phyloP scores from a whole-genome alignment of 1,140 invertebrate genomes.

The Lamellibrachia luymesi region DNA sequence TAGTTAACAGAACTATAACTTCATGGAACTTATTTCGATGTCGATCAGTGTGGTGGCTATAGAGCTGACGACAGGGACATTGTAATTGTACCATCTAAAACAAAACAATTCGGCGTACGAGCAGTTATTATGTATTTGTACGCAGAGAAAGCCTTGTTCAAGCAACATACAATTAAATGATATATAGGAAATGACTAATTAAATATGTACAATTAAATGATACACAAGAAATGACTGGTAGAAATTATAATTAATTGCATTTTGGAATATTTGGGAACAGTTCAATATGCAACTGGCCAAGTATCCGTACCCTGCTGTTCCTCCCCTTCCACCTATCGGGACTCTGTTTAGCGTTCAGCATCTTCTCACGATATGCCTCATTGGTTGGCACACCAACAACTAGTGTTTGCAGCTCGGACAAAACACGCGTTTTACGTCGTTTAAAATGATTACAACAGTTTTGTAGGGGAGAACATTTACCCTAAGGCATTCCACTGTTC shows the following conservation, averaged over 20 bases:
- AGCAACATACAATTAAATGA: too few species aligned
- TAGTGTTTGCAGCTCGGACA: not conserved
- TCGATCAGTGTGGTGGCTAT: not conserved
- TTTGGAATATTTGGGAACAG: not conserved
- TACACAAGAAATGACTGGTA: not conserved
- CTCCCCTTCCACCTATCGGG: not conserved
- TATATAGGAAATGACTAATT: too few species aligned
- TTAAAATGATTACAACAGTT: not conserved
- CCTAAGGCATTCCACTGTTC: too few species aligned
- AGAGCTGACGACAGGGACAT: not conserved
- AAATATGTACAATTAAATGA: not conserved
- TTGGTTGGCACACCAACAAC: not conserved
- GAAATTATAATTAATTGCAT: not conserved
- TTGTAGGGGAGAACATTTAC: too few species aligned
- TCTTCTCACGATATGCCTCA: not conserved
- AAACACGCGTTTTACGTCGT: not conserved
- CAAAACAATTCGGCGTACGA: too few species aligned
- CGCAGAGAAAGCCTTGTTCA: too few species aligned
- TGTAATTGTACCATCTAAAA: not conserved
- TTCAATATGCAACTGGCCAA: not conserved
- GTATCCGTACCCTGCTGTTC: not conserved
- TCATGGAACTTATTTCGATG: not conserved
- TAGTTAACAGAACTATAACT: not conserved
- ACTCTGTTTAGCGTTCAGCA: not conserved
- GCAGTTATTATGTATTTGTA: too few species aligned